phyloP scores from a whole-genome alignment of 2,797 vertebrate genomes.

The Yasuhikotakia modesta region DNA sequence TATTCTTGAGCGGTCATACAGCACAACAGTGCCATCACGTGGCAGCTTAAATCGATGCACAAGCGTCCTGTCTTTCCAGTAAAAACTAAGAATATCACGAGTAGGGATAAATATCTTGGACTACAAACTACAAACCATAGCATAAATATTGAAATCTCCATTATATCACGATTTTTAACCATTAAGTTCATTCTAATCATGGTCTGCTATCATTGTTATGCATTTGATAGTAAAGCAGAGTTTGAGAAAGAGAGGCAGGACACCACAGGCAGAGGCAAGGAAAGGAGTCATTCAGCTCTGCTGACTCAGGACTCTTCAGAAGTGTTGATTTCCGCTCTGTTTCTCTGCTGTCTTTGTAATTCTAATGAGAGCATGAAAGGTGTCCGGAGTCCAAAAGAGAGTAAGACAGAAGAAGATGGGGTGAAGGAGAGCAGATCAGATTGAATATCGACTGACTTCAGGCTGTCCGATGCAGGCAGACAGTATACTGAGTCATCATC shows the following conservation, averaged over 20 bases:
- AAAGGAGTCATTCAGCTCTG: conserved; percentile 44
- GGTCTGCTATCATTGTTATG: background rate
- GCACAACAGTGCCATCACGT: conserved; percentile 62
- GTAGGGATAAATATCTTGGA: background rate
- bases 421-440: conserved; percentile 58
- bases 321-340: conserved; percentile 66
- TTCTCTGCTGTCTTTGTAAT: conserved; percentile 65
- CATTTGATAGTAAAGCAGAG: conserved; percentile 7
- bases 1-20: background rate
- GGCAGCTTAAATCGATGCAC: conserved; percentile 26
- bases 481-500: conserved; percentile 60
- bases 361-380: conserved; percentile 60
- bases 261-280: conserved; percentile 5
- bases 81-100: background rate
- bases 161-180: too few relatives aligned
- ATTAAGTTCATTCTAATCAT: background rate
- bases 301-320: conserved; percentile 64
- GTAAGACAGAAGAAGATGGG: conserved; percentile 40
- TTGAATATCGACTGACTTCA: conserved; percentile 67
- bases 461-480: conserved; percentile 54
- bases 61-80: too few relatives aligned
- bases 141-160: too few relatives aligned
- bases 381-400: conserved; percentile 48
- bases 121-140: too few relatives aligned
- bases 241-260: background rate